These are phyloP conservation scores for Ceraclea dissimilis DNA, from an alignment of 2,888 invertebrate species.

Conservation along the genomic window DNA sequence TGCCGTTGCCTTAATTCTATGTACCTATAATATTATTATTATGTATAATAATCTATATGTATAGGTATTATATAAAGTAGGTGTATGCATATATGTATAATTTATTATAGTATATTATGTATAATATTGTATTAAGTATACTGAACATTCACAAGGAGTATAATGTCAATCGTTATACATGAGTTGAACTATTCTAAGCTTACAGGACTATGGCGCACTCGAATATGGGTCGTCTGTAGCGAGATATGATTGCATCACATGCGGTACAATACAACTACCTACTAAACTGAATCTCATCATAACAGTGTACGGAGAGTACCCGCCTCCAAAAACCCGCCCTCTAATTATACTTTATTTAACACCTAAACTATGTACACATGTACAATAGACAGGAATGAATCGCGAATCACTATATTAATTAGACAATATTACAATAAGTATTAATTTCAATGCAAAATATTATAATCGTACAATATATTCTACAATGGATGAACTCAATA, in stretches of 20 bases:
- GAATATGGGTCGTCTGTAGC: slow-evolving; percentile 40
- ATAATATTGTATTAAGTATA: slow-evolving; percentile 14
- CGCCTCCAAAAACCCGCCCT: slow-evolving; percentile 22
- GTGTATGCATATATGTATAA: not conserved
- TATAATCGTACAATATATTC: not conserved
- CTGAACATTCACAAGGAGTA: slow-evolving; percentile 24
- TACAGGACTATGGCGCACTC: slow-evolving; percentile 26
- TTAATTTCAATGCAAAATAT: not conserved
- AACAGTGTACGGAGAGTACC: slow-evolving; percentile 3
- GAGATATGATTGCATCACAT: slow-evolving; percentile 77
- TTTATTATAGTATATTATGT: not conserved
- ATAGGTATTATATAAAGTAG: not conserved
- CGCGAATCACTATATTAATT: slow-evolving; percentile 15
- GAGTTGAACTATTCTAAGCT: slow-evolving; percentile 21
- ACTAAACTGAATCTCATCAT: slow-evolving; percentile 4
- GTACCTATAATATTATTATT: too few relatives aligned
- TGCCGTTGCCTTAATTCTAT: too few relatives aligned
- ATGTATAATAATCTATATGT: not conserved
- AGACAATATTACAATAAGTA: not conserved
- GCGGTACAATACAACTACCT: slow-evolving; percentile 25
- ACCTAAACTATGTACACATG: slow-evolving; percentile 30
- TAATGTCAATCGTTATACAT: slow-evolving; percentile 24
- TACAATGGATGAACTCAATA: not conserved
- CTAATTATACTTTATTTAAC: slow-evolving; percentile 21
- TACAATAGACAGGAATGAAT: slow-evolving; percentile 27